These are phyloP conservation scores for Brachymystax lenok DNA, from an alignment of 2,797 vertebrate species.

Conservation along the genomic window DNA sequence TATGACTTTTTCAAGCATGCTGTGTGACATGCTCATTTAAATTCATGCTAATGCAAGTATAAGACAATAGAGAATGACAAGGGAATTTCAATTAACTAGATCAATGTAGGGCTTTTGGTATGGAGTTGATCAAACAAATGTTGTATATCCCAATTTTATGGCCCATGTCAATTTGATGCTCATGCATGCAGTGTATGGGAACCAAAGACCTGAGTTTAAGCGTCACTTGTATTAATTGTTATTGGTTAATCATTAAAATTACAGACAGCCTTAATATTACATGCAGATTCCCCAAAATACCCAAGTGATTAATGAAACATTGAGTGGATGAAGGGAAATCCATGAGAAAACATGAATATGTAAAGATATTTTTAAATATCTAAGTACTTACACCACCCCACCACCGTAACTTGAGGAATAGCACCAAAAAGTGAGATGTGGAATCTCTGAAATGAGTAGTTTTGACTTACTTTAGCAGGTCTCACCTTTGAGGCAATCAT, in stretches of 20 bases:
- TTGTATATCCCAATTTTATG: not conserved
- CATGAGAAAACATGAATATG: not conserved
- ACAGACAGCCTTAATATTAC: not conserved
- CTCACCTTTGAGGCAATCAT: slow-evolving; percentile 98
- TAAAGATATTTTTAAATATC: not conserved
- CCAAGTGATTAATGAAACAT: not conserved
- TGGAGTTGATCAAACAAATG: not conserved
- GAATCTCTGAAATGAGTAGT: slow-evolving; percentile 24
- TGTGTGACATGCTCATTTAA: not conserved
- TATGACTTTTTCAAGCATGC: not conserved
- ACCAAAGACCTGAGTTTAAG: not conserved
- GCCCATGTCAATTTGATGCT: not conserved
- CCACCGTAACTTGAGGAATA: slow-evolving; percentile 21
- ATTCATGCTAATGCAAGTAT: not conserved
- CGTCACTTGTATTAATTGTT: no score
- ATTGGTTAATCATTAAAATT: not conserved
- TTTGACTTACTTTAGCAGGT: slow-evolving; percentile 34
- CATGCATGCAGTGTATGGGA: not conserved
- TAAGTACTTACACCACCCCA: slow-evolving; percentile 34
- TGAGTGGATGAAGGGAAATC: not conserved
- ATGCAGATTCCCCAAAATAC: not conserved
- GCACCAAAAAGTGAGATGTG: slow-evolving; percentile 22
- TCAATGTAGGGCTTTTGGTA: not conserved
- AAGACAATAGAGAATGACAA: not conserved
- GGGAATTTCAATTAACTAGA: not conserved